phyloP scores from a whole-genome alignment of 1,140 invertebrate species.

The Batillaria attramentaria region DNA sequence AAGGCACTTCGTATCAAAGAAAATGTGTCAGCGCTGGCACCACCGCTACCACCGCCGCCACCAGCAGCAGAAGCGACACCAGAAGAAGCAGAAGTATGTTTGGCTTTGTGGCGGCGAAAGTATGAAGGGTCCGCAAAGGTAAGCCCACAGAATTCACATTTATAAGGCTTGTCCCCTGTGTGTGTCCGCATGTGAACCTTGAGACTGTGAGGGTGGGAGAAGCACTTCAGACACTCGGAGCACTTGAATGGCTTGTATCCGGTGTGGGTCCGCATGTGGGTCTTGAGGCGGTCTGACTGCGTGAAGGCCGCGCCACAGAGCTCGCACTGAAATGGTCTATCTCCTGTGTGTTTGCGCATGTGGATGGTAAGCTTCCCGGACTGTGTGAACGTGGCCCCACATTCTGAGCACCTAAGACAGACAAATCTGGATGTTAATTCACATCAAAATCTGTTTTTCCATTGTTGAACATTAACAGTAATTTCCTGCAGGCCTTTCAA shows the following conservation, averaged over 20 bases:
- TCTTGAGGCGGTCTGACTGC: slow-evolving; percentile 30
- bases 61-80: background rate
- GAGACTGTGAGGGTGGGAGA: slow-evolving; percentile 89
- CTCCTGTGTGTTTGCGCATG: slow-evolving; percentile 36
- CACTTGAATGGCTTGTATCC: slow-evolving; percentile 59
- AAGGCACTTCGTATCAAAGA: slow-evolving; percentile 6
- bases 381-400: slow-evolving; percentile 37
- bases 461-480: too few species aligned
- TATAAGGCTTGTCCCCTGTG: slow-evolving; percentile 85
- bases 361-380: slow-evolving; percentile 32
- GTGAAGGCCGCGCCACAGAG: slow-evolving; percentile 48
- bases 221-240: slow-evolving; percentile 90
- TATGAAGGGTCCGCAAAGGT: slow-evolving; percentile 30
- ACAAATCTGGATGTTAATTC: slow-evolving; percentile 22
- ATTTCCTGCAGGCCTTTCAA: too few species aligned
- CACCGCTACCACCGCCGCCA: background rate
- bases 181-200: slow-evolving; percentile 86
- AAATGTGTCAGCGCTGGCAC: slow-evolving; percentile 1
- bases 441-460: too few species aligned
- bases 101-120: slow-evolving; percentile 34
- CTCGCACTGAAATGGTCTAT: slow-evolving; percentile 43
- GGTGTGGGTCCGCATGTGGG: slow-evolving; percentile 49
- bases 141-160: slow-evolving; percentile 74
- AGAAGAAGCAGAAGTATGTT: slow-evolving; percentile 27
- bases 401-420: slow-evolving; percentile 40